These are phyloP conservation scores for Rynchops niger DNA, from an alignment of 2,113 vertebrate species.

Conservation along the genomic window DNA sequence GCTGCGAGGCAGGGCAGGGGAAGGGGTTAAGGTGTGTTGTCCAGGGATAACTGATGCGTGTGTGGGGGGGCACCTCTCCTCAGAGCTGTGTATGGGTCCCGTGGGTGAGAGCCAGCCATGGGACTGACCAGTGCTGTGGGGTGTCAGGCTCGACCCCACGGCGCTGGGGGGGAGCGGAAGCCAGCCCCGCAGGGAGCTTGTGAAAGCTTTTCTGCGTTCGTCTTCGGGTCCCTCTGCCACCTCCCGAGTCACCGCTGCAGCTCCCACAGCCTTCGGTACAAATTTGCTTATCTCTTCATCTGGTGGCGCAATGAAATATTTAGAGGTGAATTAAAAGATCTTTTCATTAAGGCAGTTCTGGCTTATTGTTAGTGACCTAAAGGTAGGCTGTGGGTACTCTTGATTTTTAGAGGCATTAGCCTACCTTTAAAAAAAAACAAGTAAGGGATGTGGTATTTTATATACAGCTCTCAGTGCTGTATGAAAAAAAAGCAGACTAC, in stretches of 20 bases:
- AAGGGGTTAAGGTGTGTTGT: neutral
- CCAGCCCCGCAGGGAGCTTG: neutral
- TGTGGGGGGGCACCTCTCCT: neutral
- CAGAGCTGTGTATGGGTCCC: neutral
- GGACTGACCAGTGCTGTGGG: neutral
- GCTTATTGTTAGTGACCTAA: neutral
- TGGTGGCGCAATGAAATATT: neutral
- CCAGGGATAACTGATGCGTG: neutral
- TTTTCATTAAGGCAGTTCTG: neutral
- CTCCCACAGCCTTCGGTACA: neutral
- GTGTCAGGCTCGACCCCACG: fast-evolving
- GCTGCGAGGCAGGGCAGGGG: neutral
- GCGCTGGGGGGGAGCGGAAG: neutral
- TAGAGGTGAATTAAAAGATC: neutral
- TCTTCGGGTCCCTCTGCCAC: neutral
- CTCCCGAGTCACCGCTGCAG: neutral
- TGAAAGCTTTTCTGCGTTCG: neutral
- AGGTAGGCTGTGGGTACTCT: conserved; percentile 1
- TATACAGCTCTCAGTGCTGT: neutral
- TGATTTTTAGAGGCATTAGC: neutral
- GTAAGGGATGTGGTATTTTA: conserved; percentile 33
- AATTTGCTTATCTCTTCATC: neutral
- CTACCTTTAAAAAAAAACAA: conserved; percentile 39
- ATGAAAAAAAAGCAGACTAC: conserved; percentile 36
- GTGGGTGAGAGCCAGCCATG: neutral